Evolutionary conservation across 2,797 vertebrate species (phyloP).

Genomic region (Eidolon dupreanum): DNA sequence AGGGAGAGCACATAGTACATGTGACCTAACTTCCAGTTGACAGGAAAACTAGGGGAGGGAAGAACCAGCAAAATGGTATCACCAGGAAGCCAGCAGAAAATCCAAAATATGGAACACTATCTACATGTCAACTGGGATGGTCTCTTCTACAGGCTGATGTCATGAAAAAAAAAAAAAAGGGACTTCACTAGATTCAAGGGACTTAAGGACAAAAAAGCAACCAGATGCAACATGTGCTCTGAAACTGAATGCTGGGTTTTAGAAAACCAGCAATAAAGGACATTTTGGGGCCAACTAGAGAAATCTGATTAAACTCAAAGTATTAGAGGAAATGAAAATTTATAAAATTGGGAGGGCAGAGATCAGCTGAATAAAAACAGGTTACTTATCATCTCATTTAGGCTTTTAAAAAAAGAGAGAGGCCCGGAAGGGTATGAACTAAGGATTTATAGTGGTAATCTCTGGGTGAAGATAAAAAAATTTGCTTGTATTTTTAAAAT

Average conservation of each 20-base stretch:
- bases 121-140: not conserved
- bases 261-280: slow-evolving; percentile 24
- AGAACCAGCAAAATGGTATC: slow-evolving; percentile 23
- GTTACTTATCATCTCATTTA: slow-evolving; percentile 16
- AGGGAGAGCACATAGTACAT: slow-evolving; percentile 8
- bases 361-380: not conserved
- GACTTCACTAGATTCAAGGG: not conserved
- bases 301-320: slow-evolving; percentile 37
- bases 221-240: not conserved
- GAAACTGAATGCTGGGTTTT: slow-evolving; percentile 11
- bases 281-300: slow-evolving; percentile 23
- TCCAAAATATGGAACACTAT: slow-evolving; percentile 9
- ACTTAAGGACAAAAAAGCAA: slow-evolving; percentile 2
- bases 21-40: not conserved
- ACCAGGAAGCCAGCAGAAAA: slow-evolving; percentile 21
- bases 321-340: slow-evolving; percentile 38
- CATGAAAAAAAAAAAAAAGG: not conserved
- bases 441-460: slow-evolving; percentile 19
- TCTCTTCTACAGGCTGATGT: not conserved
- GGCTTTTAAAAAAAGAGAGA: not conserved
- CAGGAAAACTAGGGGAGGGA: slow-evolving; percentile 31
- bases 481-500: not conserved
- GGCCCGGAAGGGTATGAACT: not conserved
- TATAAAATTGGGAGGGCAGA: not conserved
- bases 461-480: not conserved